Evolutionary conservation across 2,797 vertebrate genomes (phyloP), one percentile per base, ranked within the genome.

Genomic region (Streptopelia turtur): DNA sequence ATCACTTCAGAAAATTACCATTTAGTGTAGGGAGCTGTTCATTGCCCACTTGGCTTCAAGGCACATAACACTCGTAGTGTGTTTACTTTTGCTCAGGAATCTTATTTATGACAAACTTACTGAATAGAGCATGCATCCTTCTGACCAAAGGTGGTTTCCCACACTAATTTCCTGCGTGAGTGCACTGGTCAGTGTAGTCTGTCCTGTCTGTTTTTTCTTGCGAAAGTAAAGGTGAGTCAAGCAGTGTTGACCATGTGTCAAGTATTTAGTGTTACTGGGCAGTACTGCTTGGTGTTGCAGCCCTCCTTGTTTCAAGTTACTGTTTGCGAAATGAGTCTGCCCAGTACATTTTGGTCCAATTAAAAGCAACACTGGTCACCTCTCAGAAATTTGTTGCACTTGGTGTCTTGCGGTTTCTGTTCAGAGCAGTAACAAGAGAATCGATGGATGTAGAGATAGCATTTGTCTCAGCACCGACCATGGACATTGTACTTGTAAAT

Each of bases 261-360:
- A 1, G 17, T 71, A 5, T 50, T 64, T 37, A 0, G 0, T 72
- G 16, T 75, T 69, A 18, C 20, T 5, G 3, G 41, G 13, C n/a
- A 16, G 7, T 61, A 25, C 41, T 77, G 43, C 56, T 70, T 3
- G 0, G 18, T 66, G 47, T 87, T 52, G 60, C 21, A 69, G 9
- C 0, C 31, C 3, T 77, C 11, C 16, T 41, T 60, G 24, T 57
- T 41, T 52, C 11, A 6, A 16, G 33, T 47, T 78, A 7, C 9
- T 63, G 3, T 53, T 53, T 39, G 15, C 61, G 68, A 18, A 70
- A 30, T 70, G n/a, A 60, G 70, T 23, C 31, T 71, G n/a, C 49
- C 25, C 2, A 2, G 55, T n/a, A 9, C 12, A 2, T 45, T 90
- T 60, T 37, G 21, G 20, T 56, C 22, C 4, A 1, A 3, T 27